Evolutionary conservation across 2,797 vertebrate genomes (phyloP), one percentile per base, ranked within the genome.

Genomic region (Macropodus opercularis): DNA sequence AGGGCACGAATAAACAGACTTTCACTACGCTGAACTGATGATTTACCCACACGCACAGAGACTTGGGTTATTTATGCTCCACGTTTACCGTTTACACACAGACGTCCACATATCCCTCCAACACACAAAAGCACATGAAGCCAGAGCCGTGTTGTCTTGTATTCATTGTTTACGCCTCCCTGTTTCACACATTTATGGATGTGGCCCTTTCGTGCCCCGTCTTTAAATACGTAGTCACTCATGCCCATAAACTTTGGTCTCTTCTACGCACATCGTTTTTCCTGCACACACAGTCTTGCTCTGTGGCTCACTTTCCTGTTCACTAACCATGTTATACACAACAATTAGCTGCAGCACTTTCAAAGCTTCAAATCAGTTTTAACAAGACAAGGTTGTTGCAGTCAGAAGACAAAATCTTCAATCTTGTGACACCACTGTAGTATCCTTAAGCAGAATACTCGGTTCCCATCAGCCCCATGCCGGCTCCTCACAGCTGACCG

Each of bases 1-100:
- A 89, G 22, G 44, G 77, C 69, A 71, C 74, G 82, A 82, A 88
- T 88, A 87, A 87, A 88, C 82, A 87, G 42, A 87, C 88, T 83
- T 84, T 88, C 76, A 74, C 75, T 68, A 46, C 44, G 46, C 34
- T 48, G 65, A 68, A 71, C 63, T 63, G 75, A 82, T 75, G 85
- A 79, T 83, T 79, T 77, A 82, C 50, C 6, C 55, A 55, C 70
- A 55, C 61, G 69, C 56, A 69, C 63, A 47, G n/a, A 46, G 49
- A 40, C 36, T 9, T 69, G 60, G 54, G 74, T 73, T 80, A 67
- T 83, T 85, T 83, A 81, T 72, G 74, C 59, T 69, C 65, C 56
- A 26, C 39, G 13, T 69, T 75, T 60, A 18, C 69, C 65, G 59
- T 64, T 72, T 68, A 75, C 62, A 75, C 76, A 68, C 72, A 63